phyloP scores from a whole-genome alignment of 2,888 invertebrate species.

The Azorinus chamasolen region DNA sequence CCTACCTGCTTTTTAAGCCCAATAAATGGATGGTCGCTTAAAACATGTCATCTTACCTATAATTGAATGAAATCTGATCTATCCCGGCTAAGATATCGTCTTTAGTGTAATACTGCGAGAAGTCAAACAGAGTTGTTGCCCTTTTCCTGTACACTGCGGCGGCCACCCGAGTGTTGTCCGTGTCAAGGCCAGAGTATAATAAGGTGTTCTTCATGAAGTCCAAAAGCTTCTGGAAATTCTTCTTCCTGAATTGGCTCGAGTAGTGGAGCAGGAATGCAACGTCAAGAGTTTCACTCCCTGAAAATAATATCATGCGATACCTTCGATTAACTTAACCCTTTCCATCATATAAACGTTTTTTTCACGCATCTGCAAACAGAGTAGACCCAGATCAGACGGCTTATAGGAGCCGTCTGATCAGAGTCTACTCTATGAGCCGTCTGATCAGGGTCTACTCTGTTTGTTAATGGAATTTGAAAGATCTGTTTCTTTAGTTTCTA shows the following conservation, averaged over 20 bases:
- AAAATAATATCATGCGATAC: slow-evolving; percentile 9
- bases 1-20: no score
- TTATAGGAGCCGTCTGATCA: no score
- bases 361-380: no score
- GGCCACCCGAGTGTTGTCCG: slow-evolving; percentile 71
- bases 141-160: slow-evolving; percentile 59
- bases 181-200: slow-evolving; percentile 67
- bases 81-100: slow-evolving; percentile 65
- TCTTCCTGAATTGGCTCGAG: slow-evolving; percentile 59
- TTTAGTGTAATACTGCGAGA: slow-evolving; percentile 70
- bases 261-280: slow-evolving; percentile 75
- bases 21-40: no score
- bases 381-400: no score
- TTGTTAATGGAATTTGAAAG: no score
- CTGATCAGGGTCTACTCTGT: no score
- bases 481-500: no score
- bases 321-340: no score
- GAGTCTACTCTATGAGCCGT: no score
- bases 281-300: slow-evolving; percentile 72
- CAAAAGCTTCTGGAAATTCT: slow-evolving; percentile 57
- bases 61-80: slow-evolving; percentile 58
- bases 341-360: no score
- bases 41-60: slow-evolving; percentile 39
- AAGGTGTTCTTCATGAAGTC: slow-evolving; percentile 64
- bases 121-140: slow-evolving; percentile 69